Conservation (phyloP, 2,797 vertebrate genomes). For the Sebastiscus albofasciatus region DNA sequence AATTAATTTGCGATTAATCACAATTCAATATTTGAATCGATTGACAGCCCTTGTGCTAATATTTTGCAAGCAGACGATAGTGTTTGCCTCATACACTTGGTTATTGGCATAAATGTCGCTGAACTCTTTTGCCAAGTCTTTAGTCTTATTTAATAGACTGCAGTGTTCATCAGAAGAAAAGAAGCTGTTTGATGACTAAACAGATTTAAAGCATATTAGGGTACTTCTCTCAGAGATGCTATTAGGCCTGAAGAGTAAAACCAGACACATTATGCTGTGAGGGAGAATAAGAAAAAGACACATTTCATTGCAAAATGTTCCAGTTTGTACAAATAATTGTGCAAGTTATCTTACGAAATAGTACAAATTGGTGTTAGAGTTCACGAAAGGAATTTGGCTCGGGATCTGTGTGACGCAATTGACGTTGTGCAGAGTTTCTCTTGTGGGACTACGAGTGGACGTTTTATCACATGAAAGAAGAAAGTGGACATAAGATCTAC, state of each 20-base stretch:
- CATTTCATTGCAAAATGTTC: background rate
- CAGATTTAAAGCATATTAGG: slow-evolving; percentile 47
- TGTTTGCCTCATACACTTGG: slow-evolving; percentile 10
- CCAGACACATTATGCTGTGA: slow-evolving; percentile 1
- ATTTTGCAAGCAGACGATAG: slow-evolving; percentile 24
- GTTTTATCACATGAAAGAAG: slow-evolving; percentile 52
- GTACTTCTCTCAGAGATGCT: slow-evolving; percentile 4
- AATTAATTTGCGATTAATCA: no score
- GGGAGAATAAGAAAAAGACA: background rate
- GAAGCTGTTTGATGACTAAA: slow-evolving; percentile 44
- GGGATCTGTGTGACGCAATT: slow-evolving; percentile 20
- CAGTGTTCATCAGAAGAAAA: slow-evolving; percentile 28
- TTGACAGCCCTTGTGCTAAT: background rate
- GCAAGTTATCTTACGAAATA: background rate
- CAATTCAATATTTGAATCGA: no score
- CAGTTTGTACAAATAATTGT: background rate
- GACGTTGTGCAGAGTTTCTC: slow-evolving; percentile 42
- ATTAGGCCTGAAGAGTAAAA: slow-evolving; percentile 29
- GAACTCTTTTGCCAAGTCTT: slow-evolving; percentile 29
- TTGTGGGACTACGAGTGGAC: slow-evolving; percentile 29
- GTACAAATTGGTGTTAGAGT: slow-evolving; percentile 24
- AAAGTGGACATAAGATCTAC: slow-evolving; percentile 51
- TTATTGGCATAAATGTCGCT: slow-evolving; percentile 13
- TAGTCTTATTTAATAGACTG: slow-evolving; percentile 41
- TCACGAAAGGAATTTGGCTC: slow-evolving; percentile 42